Percentiles rank a stretch among this genome's conserved stretches.
phyloP scores from a whole-genome alignment of 2,113 vertebrate genomes.

The Quiscalus mexicanus region DNA sequence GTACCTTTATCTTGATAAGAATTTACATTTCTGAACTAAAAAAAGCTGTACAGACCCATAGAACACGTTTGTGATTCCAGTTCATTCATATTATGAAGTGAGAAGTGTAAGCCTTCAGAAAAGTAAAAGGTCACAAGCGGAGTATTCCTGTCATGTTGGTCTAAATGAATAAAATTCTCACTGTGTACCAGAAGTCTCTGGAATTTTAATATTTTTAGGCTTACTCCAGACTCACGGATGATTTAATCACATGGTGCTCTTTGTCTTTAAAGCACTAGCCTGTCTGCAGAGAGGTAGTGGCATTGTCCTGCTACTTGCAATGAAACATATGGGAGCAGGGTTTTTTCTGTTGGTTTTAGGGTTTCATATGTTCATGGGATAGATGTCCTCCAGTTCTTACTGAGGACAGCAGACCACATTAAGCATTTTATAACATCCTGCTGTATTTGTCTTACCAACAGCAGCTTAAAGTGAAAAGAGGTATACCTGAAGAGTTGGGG shows the following conservation, averaged over 20 bases:
- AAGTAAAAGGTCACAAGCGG: background rate
- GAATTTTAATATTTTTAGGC: background rate
- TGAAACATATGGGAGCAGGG: background rate
- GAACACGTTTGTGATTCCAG: background rate
- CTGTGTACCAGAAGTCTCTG: background rate
- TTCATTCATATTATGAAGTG: background rate
- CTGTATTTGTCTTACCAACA: background rate
- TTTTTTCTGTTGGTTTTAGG: constrained; percentile 13
- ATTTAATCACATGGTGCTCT: background rate
- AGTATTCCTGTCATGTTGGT: background rate
- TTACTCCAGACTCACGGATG: background rate
- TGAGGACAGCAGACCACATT: background rate
- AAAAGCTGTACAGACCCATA: background rate
- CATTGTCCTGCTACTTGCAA: background rate
- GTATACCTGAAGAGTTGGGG: background rate
- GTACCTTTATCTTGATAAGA: background rate
- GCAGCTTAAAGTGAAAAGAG: background rate
- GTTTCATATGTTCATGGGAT: background rate
- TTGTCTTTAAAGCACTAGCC: background rate
- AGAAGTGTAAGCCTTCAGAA: background rate
- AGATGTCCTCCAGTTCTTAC: background rate
- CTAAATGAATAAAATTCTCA: background rate
- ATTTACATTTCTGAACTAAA: background rate
- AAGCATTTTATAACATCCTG: constrained; percentile 23
- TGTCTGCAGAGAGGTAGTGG: background rate